These are phyloP conservation scores for Sphaeramia orbicularis DNA, from an alignment of 2,797 vertebrate species.

Conservation along the genomic window DNA sequence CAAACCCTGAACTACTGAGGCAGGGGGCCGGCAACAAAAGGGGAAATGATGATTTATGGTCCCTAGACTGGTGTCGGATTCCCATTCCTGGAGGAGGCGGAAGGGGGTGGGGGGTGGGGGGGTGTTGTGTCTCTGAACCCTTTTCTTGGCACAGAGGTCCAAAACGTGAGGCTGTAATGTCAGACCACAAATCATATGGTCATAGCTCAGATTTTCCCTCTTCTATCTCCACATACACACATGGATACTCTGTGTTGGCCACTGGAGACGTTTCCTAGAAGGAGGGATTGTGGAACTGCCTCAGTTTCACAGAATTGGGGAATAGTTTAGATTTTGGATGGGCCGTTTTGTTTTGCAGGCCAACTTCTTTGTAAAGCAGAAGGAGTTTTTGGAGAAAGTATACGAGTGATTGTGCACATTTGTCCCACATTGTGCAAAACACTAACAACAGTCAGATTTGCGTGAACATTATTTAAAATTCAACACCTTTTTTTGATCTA, in stretches of 20 bases:
- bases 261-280: conserved; percentile 63
- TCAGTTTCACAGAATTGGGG: conserved; percentile 44
- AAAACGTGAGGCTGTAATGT: conserved; percentile 62
- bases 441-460: conserved; percentile 15
- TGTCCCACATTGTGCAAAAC: conserved; percentile 21
- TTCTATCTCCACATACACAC: conserved; percentile 16
- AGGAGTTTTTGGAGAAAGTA: conserved; percentile 9
- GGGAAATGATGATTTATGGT: conserved; percentile 64
- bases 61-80: conserved; percentile 73
- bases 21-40: conserved; percentile 24
- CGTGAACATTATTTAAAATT: background rate
- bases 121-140: conserved; percentile 12
- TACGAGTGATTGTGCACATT: conserved; percentile 20
- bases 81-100: conserved; percentile 36
- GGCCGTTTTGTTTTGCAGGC: conserved; percentile 9
- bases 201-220: conserved; percentile 16
- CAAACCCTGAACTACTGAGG: conserved; percentile 36
- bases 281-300: background rate
- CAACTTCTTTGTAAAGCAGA: conserved; percentile 13
- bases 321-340: conserved; percentile 30
- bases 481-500: conserved; percentile 7
- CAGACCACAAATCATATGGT: conserved; percentile 49
- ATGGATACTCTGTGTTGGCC: background rate
- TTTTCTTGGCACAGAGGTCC: conserved; percentile 43
- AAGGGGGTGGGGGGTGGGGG: conserved; percentile 26